A percentile compares a stretch with the other conserved stretches of the same genome.
These are phyloP conservation scores for Lepisosteus osseus DNA, from an alignment of 2,113 vertebrate genomes.

Conservation along the genomic window DNA sequence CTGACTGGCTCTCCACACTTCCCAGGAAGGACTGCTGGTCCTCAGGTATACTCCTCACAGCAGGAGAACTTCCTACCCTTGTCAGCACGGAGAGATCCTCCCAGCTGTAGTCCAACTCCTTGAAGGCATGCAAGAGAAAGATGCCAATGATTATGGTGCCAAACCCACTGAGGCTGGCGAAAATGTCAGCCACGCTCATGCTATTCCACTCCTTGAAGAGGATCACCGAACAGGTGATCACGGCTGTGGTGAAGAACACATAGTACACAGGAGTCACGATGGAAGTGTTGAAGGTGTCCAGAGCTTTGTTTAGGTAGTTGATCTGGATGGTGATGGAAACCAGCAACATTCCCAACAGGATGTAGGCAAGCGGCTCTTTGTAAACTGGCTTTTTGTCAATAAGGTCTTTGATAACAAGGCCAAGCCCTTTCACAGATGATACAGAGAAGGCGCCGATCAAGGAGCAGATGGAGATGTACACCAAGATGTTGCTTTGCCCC, in stretches of 20 bases:
- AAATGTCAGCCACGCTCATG: constrained; percentile 58
- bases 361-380: constrained; percentile 56
- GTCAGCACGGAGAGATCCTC: constrained; percentile 55
- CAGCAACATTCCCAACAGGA: constrained; percentile 54
- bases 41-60: constrained; percentile 23
- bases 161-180: constrained; percentile 72
- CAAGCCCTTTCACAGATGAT: constrained; percentile 74
- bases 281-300: constrained; percentile 71
- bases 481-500: constrained; percentile 68
- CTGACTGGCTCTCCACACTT: constrained; percentile 42
- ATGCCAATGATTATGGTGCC: constrained; percentile 69
- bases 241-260: constrained; percentile 67
- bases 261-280: constrained; percentile 77
- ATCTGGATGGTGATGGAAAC: constrained; percentile 69
- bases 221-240: constrained; percentile 66
- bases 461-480: constrained; percentile 74
- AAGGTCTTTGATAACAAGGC: constrained; percentile 68
- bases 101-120: constrained; percentile 63
- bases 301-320: constrained; percentile 75
- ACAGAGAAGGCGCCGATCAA: constrained; percentile 76
- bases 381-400: constrained; percentile 57
- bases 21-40: constrained; percentile 58
- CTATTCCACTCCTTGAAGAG: constrained; percentile 76
- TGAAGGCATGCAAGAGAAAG: constrained; percentile 72
- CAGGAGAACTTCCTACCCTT: constrained; percentile 31